phyloP scores from a whole-genome alignment of 2,797 vertebrate genomes.

The Hirundo rustica region DNA sequence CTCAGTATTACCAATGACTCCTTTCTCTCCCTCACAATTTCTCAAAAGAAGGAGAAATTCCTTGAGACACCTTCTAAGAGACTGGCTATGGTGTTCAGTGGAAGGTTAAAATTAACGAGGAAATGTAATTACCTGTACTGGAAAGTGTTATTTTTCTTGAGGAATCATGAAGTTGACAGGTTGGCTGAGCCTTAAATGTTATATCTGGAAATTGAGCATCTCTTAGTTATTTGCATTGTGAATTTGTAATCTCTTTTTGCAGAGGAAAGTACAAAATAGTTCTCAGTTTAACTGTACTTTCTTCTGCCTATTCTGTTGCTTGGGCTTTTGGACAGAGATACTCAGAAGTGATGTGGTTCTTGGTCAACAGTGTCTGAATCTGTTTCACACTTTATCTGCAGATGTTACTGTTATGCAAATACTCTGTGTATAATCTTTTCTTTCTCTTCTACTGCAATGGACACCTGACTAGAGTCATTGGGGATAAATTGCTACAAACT shows the following conservation, averaged over 20 bases:
- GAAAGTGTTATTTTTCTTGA: not conserved
- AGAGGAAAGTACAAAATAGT: not conserved
- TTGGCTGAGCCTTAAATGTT: not conserved
- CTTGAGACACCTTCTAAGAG: not conserved
- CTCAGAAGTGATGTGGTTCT: not conserved
- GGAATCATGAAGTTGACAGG: not conserved
- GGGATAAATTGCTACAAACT: not conserved
- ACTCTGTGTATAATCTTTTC: not conserved
- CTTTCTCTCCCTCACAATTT: not conserved
- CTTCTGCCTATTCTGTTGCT: not conserved
- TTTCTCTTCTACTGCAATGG: not conserved
- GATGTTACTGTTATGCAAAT: not conserved
- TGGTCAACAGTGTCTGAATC: not conserved
- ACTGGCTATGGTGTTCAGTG: not conserved
- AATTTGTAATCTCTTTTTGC: not conserved
- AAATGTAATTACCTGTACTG: not conserved
- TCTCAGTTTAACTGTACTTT: not conserved
- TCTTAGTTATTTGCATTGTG: not conserved
- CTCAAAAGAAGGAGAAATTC: not conserved
- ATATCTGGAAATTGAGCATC: not conserved
- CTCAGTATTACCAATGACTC: not conserved
- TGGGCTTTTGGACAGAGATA: not conserved
- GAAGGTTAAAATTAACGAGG: not conserved
- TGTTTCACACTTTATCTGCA: not conserved
- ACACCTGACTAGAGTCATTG: not conserved